Conservation (phyloP, 1,140 invertebrate species). For the Solen grandis region DNA sequence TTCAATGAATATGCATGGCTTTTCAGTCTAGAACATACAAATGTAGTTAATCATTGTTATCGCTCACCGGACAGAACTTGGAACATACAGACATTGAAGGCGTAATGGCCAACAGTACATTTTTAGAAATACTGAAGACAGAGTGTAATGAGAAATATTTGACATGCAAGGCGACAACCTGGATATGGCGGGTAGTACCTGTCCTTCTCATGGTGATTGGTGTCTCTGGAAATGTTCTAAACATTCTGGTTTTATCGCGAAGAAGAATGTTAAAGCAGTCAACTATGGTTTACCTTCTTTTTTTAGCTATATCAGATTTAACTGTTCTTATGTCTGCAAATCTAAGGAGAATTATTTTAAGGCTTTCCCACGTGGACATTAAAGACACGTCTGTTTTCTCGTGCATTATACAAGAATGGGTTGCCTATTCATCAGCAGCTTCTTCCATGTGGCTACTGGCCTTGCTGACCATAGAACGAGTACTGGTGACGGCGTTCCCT, state of each 20-base stretch:
- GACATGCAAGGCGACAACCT: no score
- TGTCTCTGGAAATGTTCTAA: constrained; percentile 2
- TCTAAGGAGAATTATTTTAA: not conserved
- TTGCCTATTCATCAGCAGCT: not conserved
- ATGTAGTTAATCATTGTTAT: no score
- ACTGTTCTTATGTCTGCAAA: not conserved
- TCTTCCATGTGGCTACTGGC: constrained; percentile 25
- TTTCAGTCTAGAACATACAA: no score
- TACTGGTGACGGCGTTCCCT: constrained; percentile 9
- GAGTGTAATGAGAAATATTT: no score
- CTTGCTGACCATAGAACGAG: constrained; percentile 15
- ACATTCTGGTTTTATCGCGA: constrained; percentile 6
- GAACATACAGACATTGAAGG: no score
- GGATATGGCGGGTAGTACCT: constrained; percentile 2
- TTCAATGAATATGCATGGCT: no score
- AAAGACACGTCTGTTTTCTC: not conserved
- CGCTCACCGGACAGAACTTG: no score
- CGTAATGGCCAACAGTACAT: no score
- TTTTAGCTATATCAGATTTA: constrained; percentile 3
- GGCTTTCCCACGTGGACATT: not conserved
- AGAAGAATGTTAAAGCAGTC: not conserved
- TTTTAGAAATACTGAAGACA: no score
- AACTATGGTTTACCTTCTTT: constrained; percentile 1
- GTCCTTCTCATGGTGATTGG: not conserved
- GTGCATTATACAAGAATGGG: not conserved